Conservation (phyloP, 2,888 invertebrate species). For the Clepsis dumicolana region DNA sequence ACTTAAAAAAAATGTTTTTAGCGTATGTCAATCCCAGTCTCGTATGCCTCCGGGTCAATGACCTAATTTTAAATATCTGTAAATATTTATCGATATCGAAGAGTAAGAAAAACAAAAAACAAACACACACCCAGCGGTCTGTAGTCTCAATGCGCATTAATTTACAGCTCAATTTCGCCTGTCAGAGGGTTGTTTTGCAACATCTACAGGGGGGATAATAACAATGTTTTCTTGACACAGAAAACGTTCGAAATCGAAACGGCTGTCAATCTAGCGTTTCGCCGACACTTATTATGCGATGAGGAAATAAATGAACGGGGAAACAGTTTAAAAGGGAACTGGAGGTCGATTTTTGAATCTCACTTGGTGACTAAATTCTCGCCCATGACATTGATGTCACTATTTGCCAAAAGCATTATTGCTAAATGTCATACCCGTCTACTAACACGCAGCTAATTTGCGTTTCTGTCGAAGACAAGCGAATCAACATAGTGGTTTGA, state of each 20-base stretch:
- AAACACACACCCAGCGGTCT: not conserved
- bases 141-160: not conserved
- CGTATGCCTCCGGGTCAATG: too few relatives aligned
- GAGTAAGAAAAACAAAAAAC: not conserved
- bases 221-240: conserved; percentile 1
- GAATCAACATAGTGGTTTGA: too few relatives aligned
- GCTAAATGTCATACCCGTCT: too few relatives aligned
- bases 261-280: not conserved
- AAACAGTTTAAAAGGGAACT: not conserved
- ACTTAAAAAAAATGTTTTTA: not conserved
- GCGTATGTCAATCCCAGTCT: too few relatives aligned
- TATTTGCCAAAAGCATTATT: too few relatives aligned
- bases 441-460: too few relatives aligned
- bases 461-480: too few relatives aligned
- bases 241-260: not conserved
- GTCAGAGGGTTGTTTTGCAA: not conserved
- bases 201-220: not conserved
- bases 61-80: not conserved
- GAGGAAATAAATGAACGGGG: not conserved
- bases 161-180: not conserved
- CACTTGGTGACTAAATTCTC: too few relatives aligned
- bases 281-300: not conserved
- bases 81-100: not conserved
- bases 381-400: too few relatives aligned
- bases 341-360: too few relatives aligned